Evolutionary conservation across 2,888 invertebrate genomes (phyloP).

Genomic region (Dolichopus griseipennis): DNA sequence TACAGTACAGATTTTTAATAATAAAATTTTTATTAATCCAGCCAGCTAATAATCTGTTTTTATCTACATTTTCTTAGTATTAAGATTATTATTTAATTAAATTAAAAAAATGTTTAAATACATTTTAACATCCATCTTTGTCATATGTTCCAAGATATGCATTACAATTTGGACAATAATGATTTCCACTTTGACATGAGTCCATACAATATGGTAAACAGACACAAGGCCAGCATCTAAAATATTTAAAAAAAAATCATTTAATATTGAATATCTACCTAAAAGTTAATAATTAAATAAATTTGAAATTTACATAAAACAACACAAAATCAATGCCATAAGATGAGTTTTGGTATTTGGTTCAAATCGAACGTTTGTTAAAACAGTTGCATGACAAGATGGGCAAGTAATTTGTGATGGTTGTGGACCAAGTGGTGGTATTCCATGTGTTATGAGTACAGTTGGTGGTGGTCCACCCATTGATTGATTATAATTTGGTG

Average conservation of each 20-base stretch:
- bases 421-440: conserved; percentile 31
- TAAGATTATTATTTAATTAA: too few relatives aligned
- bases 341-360: conserved; percentile 23
- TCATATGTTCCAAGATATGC: conserved; percentile 47
- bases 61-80: too few relatives aligned
- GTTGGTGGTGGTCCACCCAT: not conserved
- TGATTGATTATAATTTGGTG: conserved; percentile 13
- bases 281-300: not conserved
- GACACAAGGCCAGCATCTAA: conserved; percentile 48
- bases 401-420: conserved; percentile 38
- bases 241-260: conserved; percentile 14
- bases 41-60: too few relatives aligned
- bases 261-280: too few relatives aligned
- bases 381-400: conserved; percentile 38
- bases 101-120: too few relatives aligned
- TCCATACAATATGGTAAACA: conserved; percentile 52
- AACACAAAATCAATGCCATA: conserved; percentile 22
- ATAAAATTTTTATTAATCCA: too few relatives aligned
- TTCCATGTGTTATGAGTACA: conserved; percentile 20
- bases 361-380: conserved; percentile 35
- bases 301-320: conserved; percentile 30
- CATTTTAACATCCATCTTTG: not conserved
- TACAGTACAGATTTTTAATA: too few relatives aligned
- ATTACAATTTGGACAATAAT: conserved; percentile 52
- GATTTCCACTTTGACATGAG: conserved; percentile 48